Evolutionary conservation across 23 tunicate species (phyloP), one percentile per base, ranked within the genome.

Genomic region (Trididemnum nubilum): DNA sequence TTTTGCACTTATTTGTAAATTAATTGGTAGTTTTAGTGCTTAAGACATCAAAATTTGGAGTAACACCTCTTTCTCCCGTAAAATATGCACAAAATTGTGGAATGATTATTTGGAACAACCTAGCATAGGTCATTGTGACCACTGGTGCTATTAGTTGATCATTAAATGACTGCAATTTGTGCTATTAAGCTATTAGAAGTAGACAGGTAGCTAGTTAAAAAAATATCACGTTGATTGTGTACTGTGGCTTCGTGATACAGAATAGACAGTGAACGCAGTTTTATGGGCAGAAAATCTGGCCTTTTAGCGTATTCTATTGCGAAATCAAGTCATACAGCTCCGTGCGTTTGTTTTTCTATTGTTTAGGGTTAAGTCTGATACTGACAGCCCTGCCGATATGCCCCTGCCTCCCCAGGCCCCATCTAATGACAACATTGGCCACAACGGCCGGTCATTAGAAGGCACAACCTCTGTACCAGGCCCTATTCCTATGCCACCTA

Each of bases 351-450:
- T 52, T 3, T 83, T 50, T 77, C 1, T 82, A 27, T 51, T 81
- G 79, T 83, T 36, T 74, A 85, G 88, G 88, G 88, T 65, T 50
- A 77, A 71, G 25, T 57, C 84, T 52, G 90, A 85, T 2, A 67
- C 90, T 70, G 90, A 85, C 28, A 9, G 79, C 60, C 79, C 82
- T 71, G 73, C 70, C 69, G 90, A 85, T 37, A 85, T 85, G 90
- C 36, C 84, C 84, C 84, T 85, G 80, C 52, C 90, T 74, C 90
- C 90, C 66, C 87, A 83, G 77, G 51, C 87, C 78, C 77, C 90
- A 35, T 27, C 73, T 65, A 78, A 78, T 52, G 37, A 34, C 60
- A 85, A 58, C 71, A 67, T 65, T 23, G 73, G 35, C 81, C 87
- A 83, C 36, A 83, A 35, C 5, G 35, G 35, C 25, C 61, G 70